Conservation (phyloP, 2,888 invertebrate species). For the Ectemnius lituratus region DNA sequence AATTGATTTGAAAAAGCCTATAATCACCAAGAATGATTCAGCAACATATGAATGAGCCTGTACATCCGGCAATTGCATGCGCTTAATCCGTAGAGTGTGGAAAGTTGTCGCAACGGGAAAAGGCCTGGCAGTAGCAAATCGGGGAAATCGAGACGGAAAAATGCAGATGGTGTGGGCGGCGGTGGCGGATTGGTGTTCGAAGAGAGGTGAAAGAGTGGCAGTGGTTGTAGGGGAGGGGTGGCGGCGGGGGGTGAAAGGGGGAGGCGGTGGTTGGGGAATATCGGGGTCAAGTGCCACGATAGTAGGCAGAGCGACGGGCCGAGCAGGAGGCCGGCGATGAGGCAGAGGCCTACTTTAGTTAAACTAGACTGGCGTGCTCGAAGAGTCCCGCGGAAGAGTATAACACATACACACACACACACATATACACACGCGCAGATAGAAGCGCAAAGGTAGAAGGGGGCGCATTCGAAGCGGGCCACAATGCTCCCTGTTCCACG, state of each 20-base stretch:
- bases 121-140: not conserved
- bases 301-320: conserved; percentile 52
- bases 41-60: too few relatives aligned
- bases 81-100: too few relatives aligned
- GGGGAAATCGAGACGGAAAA: not conserved
- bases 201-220: conserved; percentile 9
- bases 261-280: conserved; percentile 60
- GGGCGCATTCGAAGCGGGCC: conserved; percentile 34
- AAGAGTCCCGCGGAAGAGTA: conserved; percentile 32
- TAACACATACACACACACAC: too few relatives aligned
- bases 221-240: too few relatives aligned
- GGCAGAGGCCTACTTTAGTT: conserved; percentile 64
- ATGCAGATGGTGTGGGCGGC: not conserved
- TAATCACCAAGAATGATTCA: too few relatives aligned
- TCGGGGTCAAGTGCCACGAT: conserved; percentile 70
- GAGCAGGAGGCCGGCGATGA: too few relatives aligned
- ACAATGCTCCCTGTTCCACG: conserved; percentile 36
- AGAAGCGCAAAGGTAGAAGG: too few relatives aligned
- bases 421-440: too few relatives aligned
- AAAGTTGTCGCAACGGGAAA: not conserved
- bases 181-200: not conserved
- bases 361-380: conserved; percentile 58
- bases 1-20: too few relatives aligned
- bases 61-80: too few relatives aligned
- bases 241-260: conserved; percentile 43